phyloP scores from a whole-genome alignment of 2,797 vertebrate species.

The Peromyscus eremicus region DNA sequence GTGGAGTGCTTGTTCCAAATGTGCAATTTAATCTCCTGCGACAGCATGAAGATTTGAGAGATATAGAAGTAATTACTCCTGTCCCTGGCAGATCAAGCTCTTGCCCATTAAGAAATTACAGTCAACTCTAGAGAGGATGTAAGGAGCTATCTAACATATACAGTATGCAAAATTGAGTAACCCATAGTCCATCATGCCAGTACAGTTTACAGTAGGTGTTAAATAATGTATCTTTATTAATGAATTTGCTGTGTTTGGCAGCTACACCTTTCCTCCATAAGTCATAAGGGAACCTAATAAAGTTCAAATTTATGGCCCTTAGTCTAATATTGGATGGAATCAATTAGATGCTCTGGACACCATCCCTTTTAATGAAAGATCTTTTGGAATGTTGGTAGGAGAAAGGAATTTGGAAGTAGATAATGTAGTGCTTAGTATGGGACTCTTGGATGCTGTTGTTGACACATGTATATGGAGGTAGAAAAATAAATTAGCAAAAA shows the following conservation, averaged over 20 bases:
- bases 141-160: conserved; percentile 71
- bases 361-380: conserved; percentile 17
- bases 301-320: conserved; percentile 62
- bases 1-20: conserved; percentile 43
- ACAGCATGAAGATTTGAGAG: conserved; percentile 55
- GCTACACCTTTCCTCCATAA: conserved; percentile 26
- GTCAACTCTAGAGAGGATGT: conserved; percentile 67
- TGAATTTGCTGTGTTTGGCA: conserved; percentile 63
- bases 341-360: conserved; percentile 34
- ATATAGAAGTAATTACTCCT: conserved; percentile 70
- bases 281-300: conserved; percentile 18
- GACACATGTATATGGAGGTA: not conserved
- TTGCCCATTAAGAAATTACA: conserved; percentile 71
- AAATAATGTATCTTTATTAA: conserved; percentile 71
- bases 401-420: not conserved
- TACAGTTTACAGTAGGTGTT: conserved; percentile 66
- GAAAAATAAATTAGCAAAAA: not conserved
- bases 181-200: conserved; percentile 58
- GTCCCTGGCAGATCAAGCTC: conserved; percentile 52
- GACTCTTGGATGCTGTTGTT: not conserved
- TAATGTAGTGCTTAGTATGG: not conserved
- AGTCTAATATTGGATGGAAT: conserved; percentile 9
- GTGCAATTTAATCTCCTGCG: conserved; percentile 65
- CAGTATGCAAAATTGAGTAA: conserved; percentile 72
- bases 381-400: not conserved